Evolutionary conservation across 2,113 vertebrate species (phyloP), one percentile per base, ranked within the genome.

Genomic region (Sisor rabdophorus): DNA sequence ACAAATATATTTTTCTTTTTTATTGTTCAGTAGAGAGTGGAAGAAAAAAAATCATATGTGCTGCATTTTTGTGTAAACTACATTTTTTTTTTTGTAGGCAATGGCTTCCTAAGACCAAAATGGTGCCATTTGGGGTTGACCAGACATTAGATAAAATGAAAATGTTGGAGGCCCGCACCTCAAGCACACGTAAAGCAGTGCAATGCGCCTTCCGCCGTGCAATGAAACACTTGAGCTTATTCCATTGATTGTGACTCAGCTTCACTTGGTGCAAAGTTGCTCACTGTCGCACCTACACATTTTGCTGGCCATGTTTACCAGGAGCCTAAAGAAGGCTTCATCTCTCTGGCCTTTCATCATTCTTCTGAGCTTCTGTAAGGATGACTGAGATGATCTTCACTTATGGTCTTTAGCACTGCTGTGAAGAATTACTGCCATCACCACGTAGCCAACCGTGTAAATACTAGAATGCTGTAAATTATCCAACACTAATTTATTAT

Each of bases 91-190:
- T 54, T n/a, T 75, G 60, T 84, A 99, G 97, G 96, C 97, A 97
- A 82, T 99, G 97, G 97, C 96, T 98, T 91, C 96, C 96, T 81
- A 98, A 93, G 88, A 95, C 95, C 85, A 97, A 98, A 88, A 95
- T 98, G 95, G 94, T 94, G 69, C 94, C 97, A 0, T 94, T 96
- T 13, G 96, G 96, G 36, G 85, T 96, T 28, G 93, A 96, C 48
- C 91, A 93, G 84, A 92, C 90, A 10, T 92, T 96, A 17, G 95
- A 97, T 89, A 92, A 93, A 85, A 73, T 94, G 76, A 96, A 98
- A 85, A 94, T 98, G 93, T 93, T 88, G 94, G 96, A 98, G 88
- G 94, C 94, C 53, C 89, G 94, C 44, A 92, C 93, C 76, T 93
- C 94, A 3, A 91, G 93, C 86, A 86, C 95, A 87, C 91, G 94